Evolutionary conservation across 2,888 invertebrate genomes (phyloP).

Genomic region (Cynaeus angustus): DNA sequence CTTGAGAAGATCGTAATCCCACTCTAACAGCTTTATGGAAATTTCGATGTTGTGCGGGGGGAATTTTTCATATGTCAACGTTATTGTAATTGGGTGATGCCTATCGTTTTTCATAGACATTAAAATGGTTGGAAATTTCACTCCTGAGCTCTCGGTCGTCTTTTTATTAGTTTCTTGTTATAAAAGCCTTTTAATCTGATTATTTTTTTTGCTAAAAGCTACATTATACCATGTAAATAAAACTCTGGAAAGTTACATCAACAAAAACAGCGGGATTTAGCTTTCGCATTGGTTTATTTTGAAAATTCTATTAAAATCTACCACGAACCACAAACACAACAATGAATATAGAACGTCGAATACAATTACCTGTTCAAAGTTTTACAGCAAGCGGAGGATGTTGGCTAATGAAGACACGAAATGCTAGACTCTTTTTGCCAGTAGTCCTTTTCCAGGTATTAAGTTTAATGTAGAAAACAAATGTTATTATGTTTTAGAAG

Average conservation of each 20-base stretch:
- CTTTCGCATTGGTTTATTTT: too few species aligned
- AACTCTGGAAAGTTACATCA: too few species aligned
- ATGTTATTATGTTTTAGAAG: slow-evolving; percentile 21
- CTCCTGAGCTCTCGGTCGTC: too few species aligned
- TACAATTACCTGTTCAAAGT: slow-evolving; percentile 34
- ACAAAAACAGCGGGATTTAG: too few species aligned
- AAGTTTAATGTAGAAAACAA: slow-evolving; percentile 28
- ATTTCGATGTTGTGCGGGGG: slow-evolving; percentile 24
- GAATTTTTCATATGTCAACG: slow-evolving; percentile 26
- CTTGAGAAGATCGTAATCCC: slow-evolving; percentile 15
- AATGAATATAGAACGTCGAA: slow-evolving; percentile 26
- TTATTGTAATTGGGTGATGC: slow-evolving; percentile 30
- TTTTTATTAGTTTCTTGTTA: too few species aligned
- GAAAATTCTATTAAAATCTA: slow-evolving; percentile 21
- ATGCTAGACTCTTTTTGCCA: slow-evolving; percentile 17
- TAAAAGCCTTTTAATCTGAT: too few species aligned
- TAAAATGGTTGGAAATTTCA: too few species aligned
- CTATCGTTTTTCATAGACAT: slow-evolving; percentile 8
- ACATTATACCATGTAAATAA: too few species aligned
- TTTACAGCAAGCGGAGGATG: slow-evolving; percentile 9
- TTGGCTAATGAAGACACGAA: slow-evolving; percentile 24
- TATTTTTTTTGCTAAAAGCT: too few species aligned
- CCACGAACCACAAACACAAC: slow-evolving; percentile 13
- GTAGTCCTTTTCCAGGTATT: slow-evolving; percentile 30
- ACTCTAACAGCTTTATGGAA: slow-evolving; percentile 34